Base-by-base conservation (phyloP, 1,140 invertebrate species). In the Orussus abietinus region DNA sequence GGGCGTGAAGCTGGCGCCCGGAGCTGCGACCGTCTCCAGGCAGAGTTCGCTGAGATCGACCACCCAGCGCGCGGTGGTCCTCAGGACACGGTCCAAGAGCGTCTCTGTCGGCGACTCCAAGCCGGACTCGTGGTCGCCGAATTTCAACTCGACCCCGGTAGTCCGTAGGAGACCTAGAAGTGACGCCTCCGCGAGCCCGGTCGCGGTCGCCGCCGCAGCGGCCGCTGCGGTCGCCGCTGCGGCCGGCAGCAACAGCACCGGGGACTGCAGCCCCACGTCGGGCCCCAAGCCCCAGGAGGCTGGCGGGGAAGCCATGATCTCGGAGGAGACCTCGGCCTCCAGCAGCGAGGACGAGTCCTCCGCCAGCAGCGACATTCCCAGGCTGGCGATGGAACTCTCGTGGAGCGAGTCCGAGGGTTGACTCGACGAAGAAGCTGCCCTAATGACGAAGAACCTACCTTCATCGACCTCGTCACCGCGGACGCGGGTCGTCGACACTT, bases 281-380 rank as follows among this genome's bases (percentile, higher is more conserved):
- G 59, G 64, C 3, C 61, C 59, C 2, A 59, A 55, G 10, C 72
- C 72, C 0, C 72, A 75, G 33, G 73, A 74, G 37, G 69, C 73
- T 4, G 73, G 70, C 5, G 73, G 73, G 5, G 73, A 75, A 31
- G 73, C 73, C 0, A 75, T 75, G 73, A 74, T 75, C 15, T 75
- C 73, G 4, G 73, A 75, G 29, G 71, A 74, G 32, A 60, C 71
- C 0, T 74, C 70, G 4, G 65, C 68, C 0, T 69, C 68, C 1
- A 72, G 67, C 35, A 72, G 69, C 47, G 71, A 74, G 25, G 71
- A 74, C 35, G 69, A 72, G 18, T 72, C 66, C 7, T 72, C 66
- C 4, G 63, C 65, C n/a, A 65, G 69, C 31, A 66, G 62, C 48
- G 69, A 71, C 46, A 69, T 73, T 33, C 60, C 65, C 13, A 53